Base-by-base conservation (phyloP, 2,113 vertebrate genomes). In the Daboia siamensis region DNA sequence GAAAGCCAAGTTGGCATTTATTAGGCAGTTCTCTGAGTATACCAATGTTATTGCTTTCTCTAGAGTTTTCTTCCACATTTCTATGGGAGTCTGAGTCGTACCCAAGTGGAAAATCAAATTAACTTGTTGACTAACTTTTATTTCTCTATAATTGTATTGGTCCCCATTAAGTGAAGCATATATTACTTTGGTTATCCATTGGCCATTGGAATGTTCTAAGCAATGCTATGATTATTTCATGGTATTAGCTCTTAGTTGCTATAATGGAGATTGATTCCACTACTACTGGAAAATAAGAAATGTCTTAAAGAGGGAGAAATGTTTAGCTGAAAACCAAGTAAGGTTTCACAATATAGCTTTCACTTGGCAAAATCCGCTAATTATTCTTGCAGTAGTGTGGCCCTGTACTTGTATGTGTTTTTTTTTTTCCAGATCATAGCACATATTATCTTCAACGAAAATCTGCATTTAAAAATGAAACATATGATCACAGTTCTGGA, bases 41-140 rank as follows among this genome's bases (percentile, higher is more conserved):
- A 46, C 54, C 54, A 90, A 90, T 90, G 86, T 1, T 33, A n/a
- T 48, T 55, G 80, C 61, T 95, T 94, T 95, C 92, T 92, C 94
- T 88, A 91, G 94, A 93, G 94, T 21, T 94, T 94, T 52, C 86
- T 94, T 86, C 90, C 69, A 59, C 44, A 11, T 93, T 93, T 95
- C 90, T 90, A 84, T 85, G 95, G 91, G 91, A 93, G 86, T 54
- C 94, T 95, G 88, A 97, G 95, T 94, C 51, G 95, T 93, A 96
- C 96, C 96, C 96, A 95, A 96, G 96, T 96, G 96, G 95, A 96
- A 96, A 96, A 95, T 95, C 94, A 94, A 96, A 96, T 96, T 96
- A 97, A 94, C 92, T 87, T 96, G 93, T 92, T 95, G 96, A 96
- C 93, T 94, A 97, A 95, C 88, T 91, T 96, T 97, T 97, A 97